Evolutionary conservation across 1,140 invertebrate genomes (phyloP).

Genomic region (Pararge aegeria): DNA sequence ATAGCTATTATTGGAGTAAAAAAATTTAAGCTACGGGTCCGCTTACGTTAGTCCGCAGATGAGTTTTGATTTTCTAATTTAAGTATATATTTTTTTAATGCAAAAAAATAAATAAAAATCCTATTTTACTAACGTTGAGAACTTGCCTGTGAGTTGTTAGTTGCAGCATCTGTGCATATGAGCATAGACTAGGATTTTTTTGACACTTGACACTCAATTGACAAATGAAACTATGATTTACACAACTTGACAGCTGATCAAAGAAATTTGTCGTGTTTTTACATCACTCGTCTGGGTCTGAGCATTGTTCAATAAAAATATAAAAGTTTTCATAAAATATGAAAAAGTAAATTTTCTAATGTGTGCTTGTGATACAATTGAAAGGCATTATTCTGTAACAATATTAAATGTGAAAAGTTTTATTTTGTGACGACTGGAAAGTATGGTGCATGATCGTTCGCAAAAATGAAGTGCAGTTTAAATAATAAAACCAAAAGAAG

Average conservation of each 20-base stretch:
- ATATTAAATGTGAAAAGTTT: background rate
- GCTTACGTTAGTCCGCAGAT: too few species aligned
- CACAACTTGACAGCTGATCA: constrained; percentile 20
- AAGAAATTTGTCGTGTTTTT: constrained; percentile 56
- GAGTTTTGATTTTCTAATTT: too few species aligned
- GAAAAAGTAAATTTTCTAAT: background rate
- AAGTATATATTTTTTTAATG: too few species aligned
- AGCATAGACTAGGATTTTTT: too few species aligned
- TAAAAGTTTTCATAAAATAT: constrained; percentile 12
- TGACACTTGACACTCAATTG: background rate
- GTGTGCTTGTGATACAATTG: background rate
- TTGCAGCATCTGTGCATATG: too few species aligned
- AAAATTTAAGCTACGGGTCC: too few species aligned
- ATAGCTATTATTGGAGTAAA: too few species aligned
- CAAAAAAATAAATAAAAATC: background rate
- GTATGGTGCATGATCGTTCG: constrained; percentile 4
- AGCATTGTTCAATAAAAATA: constrained; percentile 9
- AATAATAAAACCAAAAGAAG: constrained; percentile 39
- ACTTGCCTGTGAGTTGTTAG: too few species aligned
- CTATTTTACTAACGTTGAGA: background rate
- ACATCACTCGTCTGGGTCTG: constrained; percentile 32
- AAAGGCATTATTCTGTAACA: background rate
- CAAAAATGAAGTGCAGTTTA: constrained; percentile 59
- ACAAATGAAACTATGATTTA: too few species aligned
- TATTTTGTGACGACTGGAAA: background rate